Conservation (phyloP, 2,113 vertebrate genomes). For the Otocyon megalotis region DNA sequence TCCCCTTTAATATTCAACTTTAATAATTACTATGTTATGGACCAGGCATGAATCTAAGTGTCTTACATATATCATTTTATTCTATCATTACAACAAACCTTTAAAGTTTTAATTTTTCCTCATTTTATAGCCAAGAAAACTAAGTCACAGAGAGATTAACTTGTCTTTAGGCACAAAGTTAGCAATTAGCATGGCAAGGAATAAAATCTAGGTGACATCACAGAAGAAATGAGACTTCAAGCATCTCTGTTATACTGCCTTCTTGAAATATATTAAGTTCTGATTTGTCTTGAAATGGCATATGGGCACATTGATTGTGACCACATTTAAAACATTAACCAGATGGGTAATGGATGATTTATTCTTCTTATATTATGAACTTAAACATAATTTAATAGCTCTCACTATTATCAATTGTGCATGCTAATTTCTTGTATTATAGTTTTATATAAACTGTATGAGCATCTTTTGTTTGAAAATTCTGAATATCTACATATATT, state of each 20-base stretch:
- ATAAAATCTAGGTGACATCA: background rate
- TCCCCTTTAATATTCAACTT: background rate
- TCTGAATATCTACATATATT: background rate
- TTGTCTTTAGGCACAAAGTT: background rate
- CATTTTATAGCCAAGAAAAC: background rate
- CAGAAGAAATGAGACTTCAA: background rate
- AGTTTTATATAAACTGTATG: constrained; percentile 26
- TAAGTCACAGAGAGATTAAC: background rate
- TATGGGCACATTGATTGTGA: background rate
- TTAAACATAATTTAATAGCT: constrained; percentile 38
- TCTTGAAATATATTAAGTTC: constrained; percentile 9
- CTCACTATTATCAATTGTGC: background rate
- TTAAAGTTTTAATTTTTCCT: background rate
- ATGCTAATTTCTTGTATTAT: background rate
- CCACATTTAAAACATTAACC: background rate
- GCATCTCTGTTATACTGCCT: background rate
- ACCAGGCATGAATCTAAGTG: background rate
- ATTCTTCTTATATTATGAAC: constrained; percentile 26
- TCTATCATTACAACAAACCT: background rate
- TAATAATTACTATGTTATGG: background rate
- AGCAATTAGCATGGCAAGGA: background rate
- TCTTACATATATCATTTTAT: background rate
- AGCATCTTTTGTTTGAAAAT: constrained; percentile 45
- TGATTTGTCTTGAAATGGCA: background rate
- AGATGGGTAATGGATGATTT: background rate